A percentile compares a stretch with the other conserved stretches of the same genome.
phyloP scores from a whole-genome alignment of 2,888 invertebrate genomes.

The Plagodis dolabraria region DNA sequence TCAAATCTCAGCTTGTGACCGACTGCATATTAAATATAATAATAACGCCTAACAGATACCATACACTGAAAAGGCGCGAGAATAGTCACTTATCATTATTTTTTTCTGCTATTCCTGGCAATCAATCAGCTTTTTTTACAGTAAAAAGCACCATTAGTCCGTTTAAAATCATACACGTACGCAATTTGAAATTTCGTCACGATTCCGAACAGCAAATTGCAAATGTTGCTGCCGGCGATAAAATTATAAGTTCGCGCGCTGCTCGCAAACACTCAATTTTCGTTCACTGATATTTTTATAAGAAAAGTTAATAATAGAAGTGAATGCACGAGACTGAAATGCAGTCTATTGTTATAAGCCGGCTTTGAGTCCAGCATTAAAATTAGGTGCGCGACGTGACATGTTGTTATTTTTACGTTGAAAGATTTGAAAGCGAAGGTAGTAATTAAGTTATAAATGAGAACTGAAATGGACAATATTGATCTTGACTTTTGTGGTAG shows the following conservation, averaged over 20 bases:
- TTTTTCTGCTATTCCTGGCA: too few relatives aligned
- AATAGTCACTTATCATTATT: too few relatives aligned
- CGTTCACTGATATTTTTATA: slow-evolving; percentile 64
- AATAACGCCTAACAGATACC: too few relatives aligned
- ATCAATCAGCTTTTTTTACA: not conserved
- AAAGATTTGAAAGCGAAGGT: too few relatives aligned
- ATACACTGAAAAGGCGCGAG: too few relatives aligned
- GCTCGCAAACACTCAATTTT: slow-evolving; percentile 44
- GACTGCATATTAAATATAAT: too few relatives aligned
- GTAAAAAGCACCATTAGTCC: slow-evolving; percentile 6
- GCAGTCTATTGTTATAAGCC: slow-evolving; percentile 56
- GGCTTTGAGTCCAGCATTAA: not conserved
- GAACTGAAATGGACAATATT: too few relatives aligned
- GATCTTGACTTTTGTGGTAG: too few relatives aligned
- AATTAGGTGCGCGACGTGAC: too few relatives aligned
- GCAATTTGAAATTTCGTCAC: slow-evolving; percentile 26
- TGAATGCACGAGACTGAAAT: slow-evolving; percentile 39
- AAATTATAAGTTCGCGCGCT: slow-evolving; percentile 29
- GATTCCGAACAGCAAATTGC: slow-evolving; percentile 25
- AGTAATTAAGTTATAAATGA: too few relatives aligned
- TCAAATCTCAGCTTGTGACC: too few relatives aligned
- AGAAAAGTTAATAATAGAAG: slow-evolving; percentile 60
- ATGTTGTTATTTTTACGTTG: too few relatives aligned
- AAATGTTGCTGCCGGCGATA: slow-evolving; percentile 21
- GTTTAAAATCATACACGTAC: slow-evolving; percentile 23